Conservation (phyloP, 2,113 vertebrate genomes). For the Antechinus flavipes region DNA sequence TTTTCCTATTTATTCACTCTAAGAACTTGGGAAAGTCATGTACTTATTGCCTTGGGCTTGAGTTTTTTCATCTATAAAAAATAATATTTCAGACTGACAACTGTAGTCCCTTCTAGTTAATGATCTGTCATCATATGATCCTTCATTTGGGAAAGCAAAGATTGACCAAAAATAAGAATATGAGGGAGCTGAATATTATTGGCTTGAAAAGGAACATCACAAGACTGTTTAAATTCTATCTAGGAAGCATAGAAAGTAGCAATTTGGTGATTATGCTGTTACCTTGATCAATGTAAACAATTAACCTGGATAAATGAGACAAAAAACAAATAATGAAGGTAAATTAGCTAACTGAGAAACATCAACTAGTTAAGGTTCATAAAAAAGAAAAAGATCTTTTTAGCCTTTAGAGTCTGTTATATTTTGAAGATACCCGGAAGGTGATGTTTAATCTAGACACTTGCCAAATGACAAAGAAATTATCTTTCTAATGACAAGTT, state of each 20-base stretch:
- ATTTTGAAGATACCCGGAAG: neutral
- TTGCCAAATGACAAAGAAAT: neutral
- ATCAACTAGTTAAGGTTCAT: neutral
- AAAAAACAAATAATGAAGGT: neutral
- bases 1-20: neutral
- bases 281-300: neutral
- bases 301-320: neutral
- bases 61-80: neutral
- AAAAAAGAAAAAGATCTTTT: neutral
- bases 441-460: neutral
- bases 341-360: neutral
- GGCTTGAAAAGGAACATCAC: neutral
- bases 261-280: neutral
- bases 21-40: neutral
- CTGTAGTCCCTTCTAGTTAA: neutral
- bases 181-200: neutral
- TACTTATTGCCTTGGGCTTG: neutral
- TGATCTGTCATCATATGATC: neutral
- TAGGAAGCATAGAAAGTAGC: neutral
- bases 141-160: neutral
- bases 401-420: neutral
- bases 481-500: conserved; percentile 9
- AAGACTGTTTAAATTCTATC: neutral
- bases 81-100: neutral
- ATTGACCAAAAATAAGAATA: neutral